A percentile compares a stretch with the other conserved stretches of the same genome.
Conservation (phyloP, 2,113 vertebrate genomes). For the Pygoscelis antarcticus region DNA sequence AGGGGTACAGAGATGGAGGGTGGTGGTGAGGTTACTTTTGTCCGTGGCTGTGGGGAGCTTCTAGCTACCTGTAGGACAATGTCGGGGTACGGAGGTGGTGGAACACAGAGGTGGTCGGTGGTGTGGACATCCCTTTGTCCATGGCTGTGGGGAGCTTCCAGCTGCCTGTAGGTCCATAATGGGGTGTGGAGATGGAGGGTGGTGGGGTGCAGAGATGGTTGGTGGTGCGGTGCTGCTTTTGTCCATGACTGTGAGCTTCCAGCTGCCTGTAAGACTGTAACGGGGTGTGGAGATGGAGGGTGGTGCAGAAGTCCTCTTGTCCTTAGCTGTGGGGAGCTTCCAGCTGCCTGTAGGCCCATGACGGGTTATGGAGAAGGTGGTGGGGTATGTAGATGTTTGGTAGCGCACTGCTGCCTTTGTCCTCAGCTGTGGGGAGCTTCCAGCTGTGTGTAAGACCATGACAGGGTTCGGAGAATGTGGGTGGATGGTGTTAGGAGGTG, state of each 20-base stretch:
- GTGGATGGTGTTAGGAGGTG: too few species aligned
- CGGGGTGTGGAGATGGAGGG: background rate
- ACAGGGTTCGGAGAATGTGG: too few species aligned
- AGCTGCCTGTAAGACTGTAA: too few species aligned
- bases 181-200: too few species aligned
- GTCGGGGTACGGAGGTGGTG: rapidly evolving
- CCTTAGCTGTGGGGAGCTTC: background rate
- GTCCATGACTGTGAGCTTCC: too few species aligned
- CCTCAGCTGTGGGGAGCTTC: background rate
- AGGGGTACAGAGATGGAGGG: too few species aligned
- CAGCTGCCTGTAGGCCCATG: background rate
- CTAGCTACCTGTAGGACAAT: background rate
- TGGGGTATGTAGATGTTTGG: too few species aligned
- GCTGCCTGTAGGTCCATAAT: too few species aligned
- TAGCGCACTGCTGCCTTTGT: background rate
- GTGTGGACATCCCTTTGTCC: too few species aligned
- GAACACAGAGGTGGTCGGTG: background rate
- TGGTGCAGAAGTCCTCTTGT: background rate
- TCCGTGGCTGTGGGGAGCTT: background rate
- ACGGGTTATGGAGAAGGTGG: background rate
- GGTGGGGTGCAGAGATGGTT: too few species aligned
- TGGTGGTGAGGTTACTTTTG: background rate
- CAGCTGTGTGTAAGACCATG: background rate
- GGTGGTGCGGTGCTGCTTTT: too few species aligned
- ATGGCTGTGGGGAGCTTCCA: too few species aligned